Evolutionary conservation across 1,140 invertebrate genomes (phyloP), one percentile per base, ranked within the genome.

Genomic region (Ceratosolen fusciceps): DNA sequence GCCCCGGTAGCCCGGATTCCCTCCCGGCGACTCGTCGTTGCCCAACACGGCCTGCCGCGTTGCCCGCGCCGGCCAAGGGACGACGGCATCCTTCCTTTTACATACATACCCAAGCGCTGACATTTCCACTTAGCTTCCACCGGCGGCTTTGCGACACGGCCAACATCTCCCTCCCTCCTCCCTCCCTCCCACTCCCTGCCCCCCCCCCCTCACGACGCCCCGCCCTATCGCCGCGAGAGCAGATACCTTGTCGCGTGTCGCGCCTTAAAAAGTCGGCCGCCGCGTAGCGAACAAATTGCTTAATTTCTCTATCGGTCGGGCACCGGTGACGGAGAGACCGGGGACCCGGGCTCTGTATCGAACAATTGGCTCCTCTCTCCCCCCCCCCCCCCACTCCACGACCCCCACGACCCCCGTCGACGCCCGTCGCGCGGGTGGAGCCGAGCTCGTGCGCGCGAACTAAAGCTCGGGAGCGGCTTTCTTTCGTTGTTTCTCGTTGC

Each of bases 211-310:
- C n/a, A n/a, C n/a, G n/a, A n/a, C n/a, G n/a, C n/a, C 39, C 12
- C 39, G 12, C 39, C 12, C 39, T 43, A 43, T 43, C 39, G 39
- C 12, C 5, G 12, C n/a, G n/a, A n/a, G n/a, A n/a, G n/a, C n/a
- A n/a, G n/a, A n/a, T n/a, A n/a, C n/a, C n/a, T n/a, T 62, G 26
- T 62, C 26, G 29, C 56, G 56, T 2, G 56, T 2, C 26, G 12
- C 3, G 26, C 60, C 60, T 65, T 65, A 65, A 65, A 52, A 37
- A 65, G 60, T 37, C 60, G 34, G 60, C 16, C 60, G 31, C 3
- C 16, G 60, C 4, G 16, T 3, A 21, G 16, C 3, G 31, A 37
- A 37, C 31, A 65, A 65, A 65, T 65, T 65, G 60, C 60, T 65
- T 65, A 65, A 65, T 65, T 65, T 65, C 60, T 65, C 31, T 65